These are phyloP conservation scores for Allygus modestus DNA, from an alignment of 2,888 invertebrate species.

Conservation along the genomic window DNA sequence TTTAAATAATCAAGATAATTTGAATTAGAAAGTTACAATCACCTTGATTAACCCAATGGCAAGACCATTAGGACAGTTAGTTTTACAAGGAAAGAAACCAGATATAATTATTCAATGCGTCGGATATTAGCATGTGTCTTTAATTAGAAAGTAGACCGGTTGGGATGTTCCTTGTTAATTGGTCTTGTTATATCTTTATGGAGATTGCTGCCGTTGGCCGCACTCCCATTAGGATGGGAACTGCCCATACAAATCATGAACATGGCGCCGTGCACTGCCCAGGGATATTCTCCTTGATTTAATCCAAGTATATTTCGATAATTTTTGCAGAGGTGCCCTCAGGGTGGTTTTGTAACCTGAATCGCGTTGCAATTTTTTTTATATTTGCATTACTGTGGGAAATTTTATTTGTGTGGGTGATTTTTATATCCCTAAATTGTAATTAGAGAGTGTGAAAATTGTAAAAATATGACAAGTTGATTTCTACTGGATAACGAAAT, in stretches of 20 bases:
- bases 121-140: constrained; percentile 32
- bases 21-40: neutral
- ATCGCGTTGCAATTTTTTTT: too few species aligned
- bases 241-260: constrained; percentile 23
- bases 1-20: neutral
- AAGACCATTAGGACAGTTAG: constrained; percentile 8
- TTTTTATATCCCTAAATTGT: too few species aligned
- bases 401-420: too few species aligned
- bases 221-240: constrained; percentile 18
- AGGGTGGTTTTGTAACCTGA: too few species aligned
- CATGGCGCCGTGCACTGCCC: neutral
- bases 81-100: constrained; percentile 37
- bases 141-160: constrained; percentile 24
- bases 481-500: too few species aligned
- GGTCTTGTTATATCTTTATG: constrained; percentile 43
- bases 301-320: too few species aligned
- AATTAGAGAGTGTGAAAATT: too few species aligned
- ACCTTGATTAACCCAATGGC: neutral
- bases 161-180: constrained; percentile 25
- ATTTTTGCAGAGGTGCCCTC: too few species aligned
- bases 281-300: neutral
- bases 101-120: constrained; percentile 28
- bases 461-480: too few species aligned
- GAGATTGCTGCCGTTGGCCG: constrained; percentile 18
- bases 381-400: too few species aligned